These are phyloP conservation scores for Pseudonaja textilis DNA, from an alignment of 2,113 vertebrate genomes.

Conservation along the genomic window DNA sequence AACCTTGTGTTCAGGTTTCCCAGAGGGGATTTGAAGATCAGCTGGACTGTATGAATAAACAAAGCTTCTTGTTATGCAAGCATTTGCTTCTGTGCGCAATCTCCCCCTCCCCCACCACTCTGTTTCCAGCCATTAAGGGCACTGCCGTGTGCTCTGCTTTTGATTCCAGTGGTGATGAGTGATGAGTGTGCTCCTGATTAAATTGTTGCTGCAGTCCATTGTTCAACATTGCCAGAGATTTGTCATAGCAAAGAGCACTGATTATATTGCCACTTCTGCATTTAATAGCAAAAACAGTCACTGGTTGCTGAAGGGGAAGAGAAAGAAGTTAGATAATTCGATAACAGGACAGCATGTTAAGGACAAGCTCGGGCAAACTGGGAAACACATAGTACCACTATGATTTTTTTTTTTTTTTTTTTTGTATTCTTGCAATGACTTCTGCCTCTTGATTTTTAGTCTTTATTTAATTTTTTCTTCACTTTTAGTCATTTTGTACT, in stretches of 20 bases:
- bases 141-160: not conserved
- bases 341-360: not conserved
- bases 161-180: not conserved
- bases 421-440: not conserved
- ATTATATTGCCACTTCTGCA: not conserved
- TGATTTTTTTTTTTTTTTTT: not conserved
- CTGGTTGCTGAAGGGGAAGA: not conserved
- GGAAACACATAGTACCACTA: not conserved
- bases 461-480: not conserved
- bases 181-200: not conserved
- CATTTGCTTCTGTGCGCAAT: not conserved
- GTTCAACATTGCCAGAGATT: not conserved
- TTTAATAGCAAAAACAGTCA: conserved; percentile 3
- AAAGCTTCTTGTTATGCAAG: not conserved
- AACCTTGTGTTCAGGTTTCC: not conserved
- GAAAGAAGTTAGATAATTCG: not conserved
- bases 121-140: not conserved
- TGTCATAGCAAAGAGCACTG: not conserved
- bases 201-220: not conserved
- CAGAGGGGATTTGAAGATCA: not conserved
- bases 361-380: not conserved
- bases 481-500: not conserved
- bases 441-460: not conserved
- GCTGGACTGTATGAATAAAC: not conserved
- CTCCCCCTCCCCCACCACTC: not conserved